Percentiles rank a stretch among this genome's conserved stretches.
Evolutionary conservation across 1,140 invertebrate genomes (phyloP).

Genomic region (Riptortus pedestris): DNA sequence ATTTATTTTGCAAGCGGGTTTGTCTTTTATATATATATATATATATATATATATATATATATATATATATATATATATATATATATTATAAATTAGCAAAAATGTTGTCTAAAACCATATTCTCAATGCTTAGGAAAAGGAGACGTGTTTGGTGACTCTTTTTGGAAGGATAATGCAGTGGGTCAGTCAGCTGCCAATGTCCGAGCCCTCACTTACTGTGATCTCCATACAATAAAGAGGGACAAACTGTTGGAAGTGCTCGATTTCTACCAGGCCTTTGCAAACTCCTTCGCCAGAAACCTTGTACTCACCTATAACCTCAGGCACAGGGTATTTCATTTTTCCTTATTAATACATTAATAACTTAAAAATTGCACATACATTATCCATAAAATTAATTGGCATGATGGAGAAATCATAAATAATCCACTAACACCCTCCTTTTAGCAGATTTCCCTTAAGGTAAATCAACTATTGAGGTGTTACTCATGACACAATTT

Average conservation of each 20-base stretch:
- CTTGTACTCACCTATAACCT: slow-evolving; percentile 97
- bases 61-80: too few relatives aligned
- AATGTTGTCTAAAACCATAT: too few relatives aligned
- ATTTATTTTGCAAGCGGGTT: too few relatives aligned
- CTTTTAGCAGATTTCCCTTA: too few relatives aligned
- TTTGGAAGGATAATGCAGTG: slow-evolving; percentile 93
- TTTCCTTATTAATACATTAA: too few relatives aligned
- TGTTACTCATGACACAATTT: too few relatives aligned
- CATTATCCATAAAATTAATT: background rate
- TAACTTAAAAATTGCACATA: slow-evolving; percentile 27
- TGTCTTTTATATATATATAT: too few relatives aligned
- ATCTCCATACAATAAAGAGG: slow-evolving; percentile 96
- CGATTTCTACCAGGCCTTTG: slow-evolving; percentile 99
- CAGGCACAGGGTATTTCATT: slow-evolving; percentile 82
- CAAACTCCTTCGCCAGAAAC: slow-evolving; percentile 97
- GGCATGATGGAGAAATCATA: background rate
- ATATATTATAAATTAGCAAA: too few relatives aligned
- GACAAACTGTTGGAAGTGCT: slow-evolving; percentile 91
- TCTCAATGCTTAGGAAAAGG: slow-evolving; percentile 79
- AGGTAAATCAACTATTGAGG: too few relatives aligned
- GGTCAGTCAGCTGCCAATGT: slow-evolving; percentile 98
- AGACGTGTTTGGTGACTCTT: slow-evolving; percentile 97
- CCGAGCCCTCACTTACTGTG: slow-evolving; percentile 96
- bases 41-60: too few relatives aligned
- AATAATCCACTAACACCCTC: background rate